phyloP scores from a whole-genome alignment of 1,140 invertebrate genomes.

The Harlomillsia oculata region DNA sequence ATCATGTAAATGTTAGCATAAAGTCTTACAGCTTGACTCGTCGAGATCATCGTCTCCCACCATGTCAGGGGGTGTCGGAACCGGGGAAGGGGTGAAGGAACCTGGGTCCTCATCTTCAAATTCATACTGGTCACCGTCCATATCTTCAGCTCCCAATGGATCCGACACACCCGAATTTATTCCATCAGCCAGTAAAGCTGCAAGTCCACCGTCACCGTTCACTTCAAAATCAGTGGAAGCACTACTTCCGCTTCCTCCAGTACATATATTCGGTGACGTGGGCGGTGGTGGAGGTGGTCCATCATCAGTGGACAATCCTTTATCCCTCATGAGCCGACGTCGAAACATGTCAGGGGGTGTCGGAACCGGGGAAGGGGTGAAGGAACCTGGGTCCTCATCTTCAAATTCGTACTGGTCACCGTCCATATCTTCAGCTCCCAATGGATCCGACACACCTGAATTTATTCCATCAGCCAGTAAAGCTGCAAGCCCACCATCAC shows the following conservation, averaged over 20 bases:
- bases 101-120: conserved; percentile 6
- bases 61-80: conserved; percentile 32
- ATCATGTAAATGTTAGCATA: too few relatives aligned
- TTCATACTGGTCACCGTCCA: conserved; percentile 22
- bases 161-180: not conserved
- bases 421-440: conserved; percentile 21
- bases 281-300: conserved; percentile 30
- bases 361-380: not conserved
- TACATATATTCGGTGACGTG: conserved; percentile 28
- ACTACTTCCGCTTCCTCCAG: conserved; percentile 9
- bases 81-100: not conserved
- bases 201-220: not conserved
- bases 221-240: not conserved
- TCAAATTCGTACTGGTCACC: conserved; percentile 20
- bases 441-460: not conserved
- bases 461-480: not conserved
- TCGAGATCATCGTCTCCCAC: too few relatives aligned
- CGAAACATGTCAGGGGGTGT: too few relatives aligned
- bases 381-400: not conserved
- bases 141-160: conserved; percentile 20
- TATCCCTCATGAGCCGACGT: not conserved
- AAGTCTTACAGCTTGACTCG: too few relatives aligned
- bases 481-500: not conserved
- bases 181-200: not conserved
- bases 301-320: not conserved